Evolutionary conservation across 2,797 vertebrate genomes (phyloP), one percentile per base, ranked within the genome.

Genomic region (Dallia pectoralis): DNA sequence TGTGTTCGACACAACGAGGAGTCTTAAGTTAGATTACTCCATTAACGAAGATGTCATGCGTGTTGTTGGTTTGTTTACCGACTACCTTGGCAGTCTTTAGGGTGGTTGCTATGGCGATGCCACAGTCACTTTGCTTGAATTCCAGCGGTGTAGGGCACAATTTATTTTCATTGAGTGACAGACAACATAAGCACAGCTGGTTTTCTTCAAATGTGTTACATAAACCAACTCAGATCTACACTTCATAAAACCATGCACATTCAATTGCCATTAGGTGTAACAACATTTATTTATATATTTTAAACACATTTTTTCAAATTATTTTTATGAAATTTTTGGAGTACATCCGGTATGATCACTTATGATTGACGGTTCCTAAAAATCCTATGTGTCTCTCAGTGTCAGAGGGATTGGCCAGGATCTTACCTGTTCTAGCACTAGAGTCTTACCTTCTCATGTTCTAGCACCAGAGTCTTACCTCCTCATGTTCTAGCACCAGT

Each of bases 1-100:
- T 64, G 51, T 14, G 72, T 53, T n/a, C n/a, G 51, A 67, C 29
- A 63, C 30, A 72, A 40, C 16, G 30, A 36, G 51, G 48, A 51
- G 65, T 77, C 72, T 66, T 72, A 70, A 78, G 72, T 68, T 77
- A 36, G 69, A 76, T 65, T 61, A 70, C 71, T 77, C 72, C 63
- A 74, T 69, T 56, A 27, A 15, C 19, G 59, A 74, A 69, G 64
- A 67, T 12, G 51, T 74, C 59, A 80, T 70, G 76, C 49, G 65
- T 70, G 73, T 74, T 77, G 64, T 53, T 77, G 61, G 70, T 78
- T 74, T 78, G 77, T 86, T 78, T 84, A 71, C 33, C 63, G 68
- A 71, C 48, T 27, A 69, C 5, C 33, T 67, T 19, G 22, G 47
- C 22, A 29, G 73, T 61, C 76, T 56, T 73, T 67, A 29, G 59